Conservation (phyloP, 2,113 vertebrate genomes). For the Syrrhaptes paradoxus region DNA sequence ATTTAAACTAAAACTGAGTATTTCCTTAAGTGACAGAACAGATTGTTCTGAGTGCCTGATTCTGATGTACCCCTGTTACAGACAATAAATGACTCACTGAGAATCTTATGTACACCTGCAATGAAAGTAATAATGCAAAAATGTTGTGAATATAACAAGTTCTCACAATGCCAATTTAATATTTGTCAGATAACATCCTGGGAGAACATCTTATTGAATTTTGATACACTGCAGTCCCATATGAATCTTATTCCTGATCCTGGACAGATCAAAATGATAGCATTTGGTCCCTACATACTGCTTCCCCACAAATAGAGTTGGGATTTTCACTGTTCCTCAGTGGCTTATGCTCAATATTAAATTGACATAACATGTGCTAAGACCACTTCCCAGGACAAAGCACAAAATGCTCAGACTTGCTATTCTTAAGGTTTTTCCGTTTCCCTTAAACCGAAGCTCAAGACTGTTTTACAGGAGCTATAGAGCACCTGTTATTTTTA, state of each 20-base stretch:
- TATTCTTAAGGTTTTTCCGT: background rate
- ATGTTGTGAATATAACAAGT: background rate
- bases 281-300: background rate
- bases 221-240: background rate
- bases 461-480: background rate
- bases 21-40: background rate
- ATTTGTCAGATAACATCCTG: background rate
- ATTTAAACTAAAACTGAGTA: background rate
- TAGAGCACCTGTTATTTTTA: background rate
- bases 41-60: background rate
- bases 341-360: background rate
- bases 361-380: background rate
- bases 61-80: background rate
- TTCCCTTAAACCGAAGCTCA: background rate
- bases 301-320: background rate
- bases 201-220: background rate
- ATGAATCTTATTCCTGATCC: background rate
- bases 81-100: background rate
- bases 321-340: background rate
- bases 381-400: background rate
- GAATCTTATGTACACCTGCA: background rate
- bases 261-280: background rate
- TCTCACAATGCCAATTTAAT: background rate
- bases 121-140: background rate
- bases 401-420: background rate